Percentiles rank a stretch among this genome's conserved stretches.
These are phyloP conservation scores for Eupeodes corollae DNA, from an alignment of 1,140 invertebrate species.

Conservation along the genomic window DNA sequence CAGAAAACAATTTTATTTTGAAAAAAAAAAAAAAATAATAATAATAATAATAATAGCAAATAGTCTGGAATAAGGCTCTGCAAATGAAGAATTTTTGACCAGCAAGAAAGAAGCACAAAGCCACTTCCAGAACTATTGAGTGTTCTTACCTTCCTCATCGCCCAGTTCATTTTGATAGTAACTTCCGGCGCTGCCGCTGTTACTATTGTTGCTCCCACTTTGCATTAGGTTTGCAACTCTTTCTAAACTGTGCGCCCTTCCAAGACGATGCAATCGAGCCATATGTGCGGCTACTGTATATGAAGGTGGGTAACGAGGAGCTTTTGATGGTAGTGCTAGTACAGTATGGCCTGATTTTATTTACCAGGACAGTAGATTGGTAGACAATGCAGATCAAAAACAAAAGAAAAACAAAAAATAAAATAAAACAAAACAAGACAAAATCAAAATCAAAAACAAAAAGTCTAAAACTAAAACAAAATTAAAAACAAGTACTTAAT, in stretches of 20 bases:
- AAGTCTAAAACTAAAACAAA: neutral
- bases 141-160: constrained; percentile 47
- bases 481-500: neutral
- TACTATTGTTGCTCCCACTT: constrained; percentile 12
- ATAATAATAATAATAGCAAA: no score
- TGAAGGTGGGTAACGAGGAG: constrained; percentile 53
- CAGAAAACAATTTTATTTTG: no score
- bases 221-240: constrained; percentile 47
- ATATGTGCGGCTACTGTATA: constrained; percentile 72
- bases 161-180: constrained; percentile 60
- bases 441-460: neutral
- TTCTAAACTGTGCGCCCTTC: constrained; percentile 74
- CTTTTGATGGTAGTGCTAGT: constrained; percentile 38
- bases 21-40: no score
- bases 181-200: constrained; percentile 35
- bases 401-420: neutral
- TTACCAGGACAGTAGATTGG: no score
- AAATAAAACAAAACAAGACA: neutral
- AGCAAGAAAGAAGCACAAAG: no score
- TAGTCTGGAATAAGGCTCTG: no score
- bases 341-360: neutral
- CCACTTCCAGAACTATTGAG: neutral
- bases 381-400: neutral
- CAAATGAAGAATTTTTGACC: no score
- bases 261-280: constrained; percentile 61